These are phyloP conservation scores for Erythrolamprus reginae DNA, from an alignment of 2,113 vertebrate genomes.

Conservation along the genomic window DNA sequence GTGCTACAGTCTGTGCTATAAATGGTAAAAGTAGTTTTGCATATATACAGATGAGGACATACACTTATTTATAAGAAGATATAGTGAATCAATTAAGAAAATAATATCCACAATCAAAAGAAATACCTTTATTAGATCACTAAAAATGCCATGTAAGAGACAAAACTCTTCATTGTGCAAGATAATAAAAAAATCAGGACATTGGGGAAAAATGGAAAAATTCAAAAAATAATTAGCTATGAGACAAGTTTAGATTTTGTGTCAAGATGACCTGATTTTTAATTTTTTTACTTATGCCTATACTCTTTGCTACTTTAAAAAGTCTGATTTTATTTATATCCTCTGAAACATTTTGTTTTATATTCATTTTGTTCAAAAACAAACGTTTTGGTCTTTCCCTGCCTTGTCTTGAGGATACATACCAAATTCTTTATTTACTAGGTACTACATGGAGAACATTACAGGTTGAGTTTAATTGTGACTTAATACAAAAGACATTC, in stretches of 20 bases:
- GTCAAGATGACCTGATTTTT: not conserved
- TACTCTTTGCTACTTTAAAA: not conserved
- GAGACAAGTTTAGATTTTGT: not conserved
- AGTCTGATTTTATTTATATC: not conserved
- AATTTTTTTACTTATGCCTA: not conserved
- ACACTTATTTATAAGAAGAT: not conserved
- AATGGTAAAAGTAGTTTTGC: not conserved
- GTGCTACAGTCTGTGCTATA: too few relatives aligned
- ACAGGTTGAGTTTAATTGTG: not conserved
- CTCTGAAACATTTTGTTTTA: not conserved
- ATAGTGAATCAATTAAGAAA: not conserved
- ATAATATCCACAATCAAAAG: not conserved
- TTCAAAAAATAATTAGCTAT: not conserved
- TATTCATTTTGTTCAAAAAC: too few relatives aligned
- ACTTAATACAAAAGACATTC: not conserved
- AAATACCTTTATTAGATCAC: not conserved
- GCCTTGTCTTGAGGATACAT: not conserved
- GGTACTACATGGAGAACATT: not conserved
- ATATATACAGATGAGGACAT: not conserved
- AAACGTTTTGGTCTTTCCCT: not conserved
- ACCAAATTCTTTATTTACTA: not conserved
- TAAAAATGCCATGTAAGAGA: not conserved
- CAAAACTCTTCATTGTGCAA: not conserved
- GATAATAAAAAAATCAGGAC: not conserved
- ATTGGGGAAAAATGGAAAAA: not conserved